Conservation (phyloP, 2,797 vertebrate species). For the Girardinus metallicus region DNA sequence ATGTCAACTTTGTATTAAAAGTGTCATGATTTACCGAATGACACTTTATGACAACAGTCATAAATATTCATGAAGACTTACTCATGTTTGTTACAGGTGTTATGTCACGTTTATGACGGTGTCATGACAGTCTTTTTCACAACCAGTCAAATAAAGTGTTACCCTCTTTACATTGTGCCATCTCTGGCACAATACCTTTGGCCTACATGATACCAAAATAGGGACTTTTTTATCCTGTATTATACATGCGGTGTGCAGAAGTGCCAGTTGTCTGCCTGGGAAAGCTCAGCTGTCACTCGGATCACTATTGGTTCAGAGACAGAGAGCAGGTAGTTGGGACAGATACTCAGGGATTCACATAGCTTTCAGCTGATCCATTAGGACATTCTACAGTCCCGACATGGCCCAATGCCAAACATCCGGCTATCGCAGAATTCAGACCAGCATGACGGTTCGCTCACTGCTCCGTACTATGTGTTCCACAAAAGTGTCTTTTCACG, state of each 20-base stretch:
- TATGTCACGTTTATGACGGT: too few relatives aligned
- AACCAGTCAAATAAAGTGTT: too few relatives aligned
- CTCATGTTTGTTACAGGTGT: too few relatives aligned
- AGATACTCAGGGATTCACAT: slow-evolving; percentile 56
- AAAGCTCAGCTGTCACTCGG: slow-evolving; percentile 69
- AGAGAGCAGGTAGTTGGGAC: slow-evolving; percentile 62
- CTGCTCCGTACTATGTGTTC: slow-evolving; percentile 59
- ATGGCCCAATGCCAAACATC: slow-evolving; percentile 54
- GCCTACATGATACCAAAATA: slow-evolving; percentile 23
- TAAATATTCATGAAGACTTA: too few relatives aligned
- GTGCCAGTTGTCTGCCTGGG: slow-evolving; percentile 49
- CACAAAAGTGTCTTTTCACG: slow-evolving; percentile 32
- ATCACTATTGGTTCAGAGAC: slow-evolving; percentile 59
- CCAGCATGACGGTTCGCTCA: slow-evolving; percentile 64
- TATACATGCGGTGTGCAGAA: slow-evolving; percentile 42
- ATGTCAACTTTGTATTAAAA: too few relatives aligned
- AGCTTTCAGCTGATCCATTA: slow-evolving; percentile 75
- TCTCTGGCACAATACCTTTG: slow-evolving; percentile 2
- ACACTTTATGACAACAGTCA: too few relatives aligned
- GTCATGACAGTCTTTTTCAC: too few relatives aligned
- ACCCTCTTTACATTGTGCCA: neutral
- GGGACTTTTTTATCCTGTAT: slow-evolving; percentile 29
- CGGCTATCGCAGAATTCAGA: slow-evolving; percentile 56
- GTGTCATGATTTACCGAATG: too few relatives aligned
- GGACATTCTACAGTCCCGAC: slow-evolving; percentile 65